Base-by-base conservation (phyloP, 2,113 vertebrate genomes). In the Bufo gargarizans region DNA sequence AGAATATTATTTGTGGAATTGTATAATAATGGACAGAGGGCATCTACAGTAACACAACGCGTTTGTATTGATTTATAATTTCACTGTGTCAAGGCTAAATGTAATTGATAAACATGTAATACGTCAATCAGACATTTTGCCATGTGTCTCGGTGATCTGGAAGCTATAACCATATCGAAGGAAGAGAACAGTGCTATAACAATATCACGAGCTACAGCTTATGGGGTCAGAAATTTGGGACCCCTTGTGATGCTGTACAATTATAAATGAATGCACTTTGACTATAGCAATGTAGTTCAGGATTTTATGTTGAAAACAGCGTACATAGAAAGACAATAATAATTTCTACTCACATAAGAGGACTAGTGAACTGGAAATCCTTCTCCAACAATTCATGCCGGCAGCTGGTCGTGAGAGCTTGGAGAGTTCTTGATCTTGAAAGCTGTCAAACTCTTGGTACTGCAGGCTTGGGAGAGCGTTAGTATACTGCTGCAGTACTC, bases 351-450 rank as follows among this genome's bases (percentile, higher is more conserved):
- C 58, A 86, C 85, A 22, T 14, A 79, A 55, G 20, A 86, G 63
- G 43, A 78, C 19, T 5, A 86, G 12, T 50, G 79, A n/a, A 71
- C 86, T 80, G 63, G 13, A 87, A 20, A 71, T 55, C 49, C 47
- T 84, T n/a, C 47, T 84, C 49, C 59, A 89, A 43, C 16, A 88
- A 45, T 78, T 59, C 87, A 89, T 89, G 17, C 22, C 69, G 87
- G 55, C 58, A 84, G 81, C 4, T 77, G 72, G 53, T 80, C 49
- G 16, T 56, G 12, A 53, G 55, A 71, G 11, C 22, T 17, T 11
- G 72, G 11, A 55, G 16, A 82, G 55, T 17, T 33, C 13, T 55
- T 63, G 58, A 43, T 56, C 77, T 81, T 78, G n/a, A 78, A n/a
- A n/a, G n/a, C 43, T 55, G 80, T 63, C 59, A 82, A 61, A n/a